Evolutionary conservation across 2,797 vertebrate genomes (phyloP), one percentile per base, ranked within the genome.

Genomic region (Pseudochaenichthys georgianus): DNA sequence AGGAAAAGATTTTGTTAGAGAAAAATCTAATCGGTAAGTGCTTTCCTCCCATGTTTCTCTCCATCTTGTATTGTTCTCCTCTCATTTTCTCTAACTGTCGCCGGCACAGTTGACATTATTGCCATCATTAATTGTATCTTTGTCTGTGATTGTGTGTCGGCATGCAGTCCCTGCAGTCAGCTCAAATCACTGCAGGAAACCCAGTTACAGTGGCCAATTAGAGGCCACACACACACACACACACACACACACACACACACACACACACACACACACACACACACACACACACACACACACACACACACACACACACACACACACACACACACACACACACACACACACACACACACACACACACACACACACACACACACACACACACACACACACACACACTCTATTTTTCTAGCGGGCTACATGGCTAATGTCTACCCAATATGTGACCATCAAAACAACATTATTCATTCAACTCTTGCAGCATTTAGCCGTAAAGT

Each of bases 151-250:
- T 46, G 51, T 50, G 57, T 59, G 62, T 19, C 13, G 3, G 17
- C 55, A 3, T 47, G 60, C 58, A 70, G 42, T 83, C 80, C 81
- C 68, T 47, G 68, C 75, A 88, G 78, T 80, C 78, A 70, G 76
- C 64, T 77, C 48, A 51, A 75, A 60, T 83, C 85, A 70, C 89
- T 64, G 73, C 85, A 68, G 90, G 89, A 89, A 83, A 60, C 69
- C 74, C 38, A 64, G 81, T 81, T 87, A 87, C 81, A 80, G 82
- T 62, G 65, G 78, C 88, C 90, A 92, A 91, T 90, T 88, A 89
- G 82, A 82, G 80, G 68, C 64, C 66, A 54, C 76, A 87, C 74
- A 75, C 61, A 58, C 53, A 51, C 46, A 66, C 46, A 12, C 60
- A 70, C 50, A 66, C 53, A 45, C 34, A 67, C 28, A 38, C 41